Base-by-base conservation (phyloP, 2,113 vertebrate genomes). In the Ploceus nigricollis region DNA sequence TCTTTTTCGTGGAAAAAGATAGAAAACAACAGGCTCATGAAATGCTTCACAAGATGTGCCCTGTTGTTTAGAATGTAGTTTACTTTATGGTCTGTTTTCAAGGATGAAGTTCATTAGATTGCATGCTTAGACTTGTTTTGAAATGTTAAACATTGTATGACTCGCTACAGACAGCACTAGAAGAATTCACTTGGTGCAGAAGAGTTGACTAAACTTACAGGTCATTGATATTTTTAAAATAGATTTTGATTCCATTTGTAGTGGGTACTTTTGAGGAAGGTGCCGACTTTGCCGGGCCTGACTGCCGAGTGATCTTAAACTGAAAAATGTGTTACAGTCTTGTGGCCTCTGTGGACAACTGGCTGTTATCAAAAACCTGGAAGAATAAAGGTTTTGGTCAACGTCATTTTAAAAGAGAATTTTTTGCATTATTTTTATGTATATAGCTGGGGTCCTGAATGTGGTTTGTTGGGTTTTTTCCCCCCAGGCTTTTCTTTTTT, bases 111-210 rank as follows among this genome's bases (percentile, higher is more conserved):
- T 71, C 20, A 14, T 57, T 68, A 82, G 21, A 16, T 82, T 78
- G 58, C 82, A 4, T 25, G 82, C 72, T 72, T 82, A 39, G 51
- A 42, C 93, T 91, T 95, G 87, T 91, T 88, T 85, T 77, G 58
- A 93, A 70, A 61, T 35, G 22, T 57, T 80, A 63, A 40, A 61
- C 42, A 15, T 48, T 87, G 65, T 66, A 16, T 73, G 53, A 54
- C 22, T 71, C 35, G 35, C 44, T 83, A 23, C 64, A 80, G n/a
- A 17, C 3, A 42, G 13, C 21, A 17, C 21, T 68, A 5, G 23
- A 66, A 27, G 73, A 80, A 42, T 37, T 83, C 10, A 14, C 14
- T 54, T 6, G 0, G 10, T 77, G 25, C 37, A 47, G 75, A 61
- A 39, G 37, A 82, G 45, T 17, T 95, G 22, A 58, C 40, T 65